These are phyloP conservation scores for Empis stercorea DNA, from an alignment of 2,888 invertebrate genomes.

Conservation along the genomic window DNA sequence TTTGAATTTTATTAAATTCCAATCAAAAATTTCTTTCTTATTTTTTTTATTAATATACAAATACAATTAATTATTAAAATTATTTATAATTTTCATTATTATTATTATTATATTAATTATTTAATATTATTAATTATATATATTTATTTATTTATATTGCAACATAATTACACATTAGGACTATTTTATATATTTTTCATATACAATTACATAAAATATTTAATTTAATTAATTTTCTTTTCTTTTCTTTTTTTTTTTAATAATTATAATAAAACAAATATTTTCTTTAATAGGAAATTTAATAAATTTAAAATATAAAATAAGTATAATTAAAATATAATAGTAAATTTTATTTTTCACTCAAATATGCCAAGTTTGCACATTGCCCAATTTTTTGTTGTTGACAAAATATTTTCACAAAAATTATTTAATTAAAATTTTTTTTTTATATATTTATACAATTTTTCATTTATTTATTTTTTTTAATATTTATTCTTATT, in stretches of 20 bases:
- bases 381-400: background rate
- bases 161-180: background rate
- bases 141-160: background rate
- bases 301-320: background rate
- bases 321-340: background rate
- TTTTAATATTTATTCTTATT: background rate
- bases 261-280: background rate
- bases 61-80: background rate
- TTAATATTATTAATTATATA: background rate
- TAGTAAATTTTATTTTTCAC: background rate
- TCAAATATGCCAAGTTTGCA: background rate
- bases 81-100: background rate
- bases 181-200: background rate
- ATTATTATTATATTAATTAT: background rate
- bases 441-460: too few relatives aligned
- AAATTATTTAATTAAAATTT: background rate
- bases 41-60: too few relatives aligned
- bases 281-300: background rate
- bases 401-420: background rate
- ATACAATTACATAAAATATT: background rate
- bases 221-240: background rate
- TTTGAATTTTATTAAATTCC: too few relatives aligned
- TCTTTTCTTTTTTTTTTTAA: background rate
- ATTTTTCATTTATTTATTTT: too few relatives aligned
- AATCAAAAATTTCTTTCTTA: too few relatives aligned